phyloP scores from a whole-genome alignment of 2,888 invertebrate genomes.

The Pinctada fucata region DNA sequence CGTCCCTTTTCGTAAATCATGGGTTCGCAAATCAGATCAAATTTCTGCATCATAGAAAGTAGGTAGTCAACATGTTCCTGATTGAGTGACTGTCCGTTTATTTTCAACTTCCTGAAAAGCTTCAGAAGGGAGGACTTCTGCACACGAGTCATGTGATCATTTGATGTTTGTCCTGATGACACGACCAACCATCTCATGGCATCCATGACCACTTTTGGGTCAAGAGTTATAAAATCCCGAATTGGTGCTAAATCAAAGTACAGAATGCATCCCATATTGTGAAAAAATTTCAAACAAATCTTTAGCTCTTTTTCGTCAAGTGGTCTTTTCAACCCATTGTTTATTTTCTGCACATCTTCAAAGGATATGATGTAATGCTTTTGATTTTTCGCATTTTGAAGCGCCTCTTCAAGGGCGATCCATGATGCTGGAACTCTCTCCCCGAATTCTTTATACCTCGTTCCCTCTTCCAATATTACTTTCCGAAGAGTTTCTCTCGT shows the following conservation, averaged over 20 bases:
- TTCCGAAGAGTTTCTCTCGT: slow-evolving; percentile 12
- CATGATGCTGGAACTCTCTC: slow-evolving; percentile 9
- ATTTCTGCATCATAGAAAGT: neutral
- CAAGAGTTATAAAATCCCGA: neutral
- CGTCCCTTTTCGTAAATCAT: neutral
- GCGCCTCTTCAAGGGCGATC: slow-evolving; percentile 4
- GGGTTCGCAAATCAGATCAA: neutral
- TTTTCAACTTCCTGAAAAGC: no score
- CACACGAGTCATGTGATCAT: neutral
- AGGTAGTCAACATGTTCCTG: no score
- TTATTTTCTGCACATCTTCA: slow-evolving; percentile 1
- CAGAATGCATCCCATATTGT: neutral
- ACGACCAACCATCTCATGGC: neutral
- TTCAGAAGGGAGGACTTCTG: no score
- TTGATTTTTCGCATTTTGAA: slow-evolving; percentile 6
- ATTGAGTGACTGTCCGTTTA: no score
- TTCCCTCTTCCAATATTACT: slow-evolving; percentile 1
- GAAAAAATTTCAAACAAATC: neutral
- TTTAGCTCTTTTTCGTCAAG: neutral
- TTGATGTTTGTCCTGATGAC: no score
- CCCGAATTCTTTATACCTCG: slow-evolving; percentile 7
- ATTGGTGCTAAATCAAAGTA: neutral
- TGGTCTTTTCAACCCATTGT: neutral
- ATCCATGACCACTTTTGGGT: neutral
- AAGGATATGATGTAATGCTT: neutral